Base-by-base conservation (phyloP, 2,888 invertebrate species). In the Electrophaes corylata region DNA sequence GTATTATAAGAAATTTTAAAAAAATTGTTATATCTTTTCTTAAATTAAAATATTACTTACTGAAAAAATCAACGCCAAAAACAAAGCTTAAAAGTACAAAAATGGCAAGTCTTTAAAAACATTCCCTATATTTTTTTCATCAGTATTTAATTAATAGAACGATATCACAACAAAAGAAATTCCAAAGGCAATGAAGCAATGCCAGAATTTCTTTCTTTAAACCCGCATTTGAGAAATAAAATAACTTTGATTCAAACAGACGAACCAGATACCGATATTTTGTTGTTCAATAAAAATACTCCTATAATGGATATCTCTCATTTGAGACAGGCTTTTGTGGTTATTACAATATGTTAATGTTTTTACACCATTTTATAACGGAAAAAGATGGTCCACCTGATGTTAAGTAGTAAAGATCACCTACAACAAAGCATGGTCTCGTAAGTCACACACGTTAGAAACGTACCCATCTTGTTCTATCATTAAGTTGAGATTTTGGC, bases 291-390 rank as follows among this genome's bases (percentile, higher is more conserved):
- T 6, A 29, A 6, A 10, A 29, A 29, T 29, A 10, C 6, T n/a
- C n/a, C n/a, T 5, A 23, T 23, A n/a, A 5, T 6, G 6, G 12
- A 12, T 16, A 43, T 14, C 14, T 43, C 14, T 14, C 6, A 4
- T 43, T 14, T 43, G 26, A 18, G 11, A 8, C 23, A 26, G 10
- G 26, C 43, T 26, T 23, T 41, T 41, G 41, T 41, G 41, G 41
- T 23, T 8, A 41, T 5, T 0, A n/a, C 40, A 40, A 40, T 37
- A 12, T 12, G 35, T 4, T 0, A 5, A 33, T 3, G 12, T 33
- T 11, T 33, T 4, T 12, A n/a, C n/a, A n/a, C n/a, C n/a, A n/a
- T n/a, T n/a, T n/a, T n/a, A n/a, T n/a, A n/a, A n/a, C n/a, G n/a
- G n/a, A n/a, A n/a, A n/a, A n/a, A n/a, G n/a, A n/a, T n/a, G n/a